phyloP scores from a whole-genome alignment of 2,888 invertebrate species.

The Luperina nickerlii region DNA sequence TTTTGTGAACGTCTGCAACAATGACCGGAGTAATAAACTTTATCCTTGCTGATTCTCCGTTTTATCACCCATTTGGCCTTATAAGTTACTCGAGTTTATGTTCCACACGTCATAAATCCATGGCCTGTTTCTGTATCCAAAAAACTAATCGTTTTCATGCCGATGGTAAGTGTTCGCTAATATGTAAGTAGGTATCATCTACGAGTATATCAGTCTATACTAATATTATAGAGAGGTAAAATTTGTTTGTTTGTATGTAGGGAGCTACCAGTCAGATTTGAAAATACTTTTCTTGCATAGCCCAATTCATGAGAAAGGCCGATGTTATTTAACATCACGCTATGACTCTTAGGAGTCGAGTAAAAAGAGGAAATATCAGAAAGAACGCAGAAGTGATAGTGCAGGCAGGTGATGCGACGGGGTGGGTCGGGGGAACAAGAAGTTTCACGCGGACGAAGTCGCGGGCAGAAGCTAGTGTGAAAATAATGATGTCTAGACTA shows the following conservation, averaged over 20 bases:
- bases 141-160: not conserved
- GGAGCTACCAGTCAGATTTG: too few relatives aligned
- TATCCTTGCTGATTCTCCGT: constrained; percentile 24
- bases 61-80: constrained; percentile 3
- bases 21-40: constrained; percentile 41
- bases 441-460: too few relatives aligned
- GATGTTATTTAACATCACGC: too few relatives aligned
- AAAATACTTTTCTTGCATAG: too few relatives aligned
- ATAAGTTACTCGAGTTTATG: constrained; percentile 16
- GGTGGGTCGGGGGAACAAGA: too few relatives aligned
- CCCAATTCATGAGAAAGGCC: too few relatives aligned
- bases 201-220: not conserved
- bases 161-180: not conserved
- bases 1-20: constrained; percentile 51
- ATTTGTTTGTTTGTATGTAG: not conserved
- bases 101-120: not conserved
- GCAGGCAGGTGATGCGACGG: too few relatives aligned
- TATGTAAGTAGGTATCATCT: not conserved
- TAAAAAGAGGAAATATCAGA: too few relatives aligned
- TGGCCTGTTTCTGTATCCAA: not conserved
- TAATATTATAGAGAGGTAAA: not conserved
- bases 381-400: too few relatives aligned
- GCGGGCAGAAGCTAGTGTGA: not conserved
- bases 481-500: constrained; percentile 7
- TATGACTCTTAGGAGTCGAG: too few relatives aligned